Evolutionary conservation across 2,113 vertebrate genomes (phyloP).

Genomic region (Anarrhichthys ocellatus): DNA sequence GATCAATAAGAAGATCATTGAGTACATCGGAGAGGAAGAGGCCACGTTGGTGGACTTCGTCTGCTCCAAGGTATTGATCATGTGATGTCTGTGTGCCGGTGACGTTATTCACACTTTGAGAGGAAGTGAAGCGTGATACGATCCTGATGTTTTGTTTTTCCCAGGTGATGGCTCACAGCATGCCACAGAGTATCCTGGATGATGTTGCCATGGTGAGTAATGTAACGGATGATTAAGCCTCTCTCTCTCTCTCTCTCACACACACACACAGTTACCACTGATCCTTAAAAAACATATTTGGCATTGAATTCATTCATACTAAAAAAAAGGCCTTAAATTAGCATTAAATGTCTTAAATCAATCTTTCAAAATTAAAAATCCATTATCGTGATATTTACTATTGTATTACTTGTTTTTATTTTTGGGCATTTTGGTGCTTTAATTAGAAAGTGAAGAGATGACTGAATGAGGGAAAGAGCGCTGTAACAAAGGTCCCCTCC

Average conservation of each 20-base stretch:
- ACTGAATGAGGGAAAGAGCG: not conserved
- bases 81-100: not conserved
- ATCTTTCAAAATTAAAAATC: too few species aligned
- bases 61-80: conserved; percentile 92
- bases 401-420: not conserved
- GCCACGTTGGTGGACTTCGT: conserved; percentile 98
- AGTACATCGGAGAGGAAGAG: conserved; percentile 99
- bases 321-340: too few species aligned
- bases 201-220: conserved; percentile 98
- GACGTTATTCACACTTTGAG: not conserved
- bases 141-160: not conserved
- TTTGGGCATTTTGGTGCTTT: not conserved
- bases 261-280: too few species aligned
- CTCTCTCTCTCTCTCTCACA: not conserved
- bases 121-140: not conserved
- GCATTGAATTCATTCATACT: too few species aligned
- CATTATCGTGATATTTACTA: too few species aligned
- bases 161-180: conserved; percentile 99
- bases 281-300: too few species aligned
- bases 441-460: not conserved
- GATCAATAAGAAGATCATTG: conserved; percentile 99
- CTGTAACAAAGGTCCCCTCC: not conserved
- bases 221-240: not conserved
- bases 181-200: conserved; percentile 96
- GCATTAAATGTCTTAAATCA: too few species aligned